Base-by-base conservation (phyloP, 92 coral and sea anemone genomes). In the Phenganax subtilis region DNA sequence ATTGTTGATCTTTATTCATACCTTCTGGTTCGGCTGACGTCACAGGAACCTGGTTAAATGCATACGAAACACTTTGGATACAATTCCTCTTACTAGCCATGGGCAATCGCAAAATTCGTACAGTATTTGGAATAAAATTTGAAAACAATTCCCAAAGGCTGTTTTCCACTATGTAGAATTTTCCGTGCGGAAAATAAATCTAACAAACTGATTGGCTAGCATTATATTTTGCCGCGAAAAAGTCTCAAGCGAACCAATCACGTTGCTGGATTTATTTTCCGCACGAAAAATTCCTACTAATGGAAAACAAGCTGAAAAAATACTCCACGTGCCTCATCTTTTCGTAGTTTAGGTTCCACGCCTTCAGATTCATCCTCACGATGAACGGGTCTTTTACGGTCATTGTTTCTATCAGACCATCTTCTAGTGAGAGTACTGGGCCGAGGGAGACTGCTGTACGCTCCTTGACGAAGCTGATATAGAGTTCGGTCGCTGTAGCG, bases 401-500 rank as follows among this genome's bases (percentile, higher is more conserved):
- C 97, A 54, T 86, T 88, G 73, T 91, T 86, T 54, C 97, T 88
- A 55, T 91, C 90, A 10, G 98, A 94, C 90, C 96, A 94, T 82
- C 93, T 94, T 75, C 90, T 86, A 0, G 83, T 79, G 58, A 79
- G 57, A 3, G 83, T 79, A 0, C 74, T 57, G 14, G 73, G 73
- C 8, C 83, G 83, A 25, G 83, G 83, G 11, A 79, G 56, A 57
- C 96, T 92, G 55, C 91, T 86, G 80, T 90, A 87, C 14, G 97
- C 98, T 9, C 93, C 98, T 85, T 94, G 92, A 31, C 96, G 97
- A 28, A 94, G 88, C 74, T 94, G 98, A 54, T 86, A 90, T 71
- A 94, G 86, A 37, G 98, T 94, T 17, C 94, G 89, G 44, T 94
- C 98, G 64, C 98, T 94, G 90, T 94, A 94, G 58, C 98, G 97